phyloP scores from a whole-genome alignment of 1,140 invertebrate species.

The Aphaenogaster floridana region DNA sequence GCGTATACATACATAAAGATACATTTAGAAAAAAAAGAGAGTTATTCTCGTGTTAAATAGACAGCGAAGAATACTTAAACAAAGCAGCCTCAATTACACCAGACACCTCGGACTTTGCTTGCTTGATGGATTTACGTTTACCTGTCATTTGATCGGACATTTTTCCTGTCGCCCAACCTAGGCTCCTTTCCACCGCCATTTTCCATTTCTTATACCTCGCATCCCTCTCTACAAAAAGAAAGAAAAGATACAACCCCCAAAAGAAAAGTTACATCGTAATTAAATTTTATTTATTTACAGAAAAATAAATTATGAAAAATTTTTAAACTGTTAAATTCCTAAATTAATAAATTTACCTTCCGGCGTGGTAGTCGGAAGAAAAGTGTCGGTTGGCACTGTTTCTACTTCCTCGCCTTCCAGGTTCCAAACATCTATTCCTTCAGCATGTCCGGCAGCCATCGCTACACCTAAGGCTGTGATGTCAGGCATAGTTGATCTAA shows the following conservation, averaged over 20 bases:
- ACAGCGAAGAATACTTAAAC: constrained; percentile 15
- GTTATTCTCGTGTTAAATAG: neutral
- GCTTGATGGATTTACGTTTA: constrained; percentile 81
- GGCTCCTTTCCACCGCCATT: constrained; percentile 95
- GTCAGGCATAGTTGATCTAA: constrained; percentile 94
- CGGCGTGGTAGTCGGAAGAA: constrained; percentile 92
- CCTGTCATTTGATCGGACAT: constrained; percentile 92
- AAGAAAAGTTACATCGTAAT: neutral
- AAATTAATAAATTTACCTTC: constrained; percentile 87
- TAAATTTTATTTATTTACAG: neutral
- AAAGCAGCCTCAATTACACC: constrained; percentile 8
- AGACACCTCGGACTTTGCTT: constrained; percentile 21
- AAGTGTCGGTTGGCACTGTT: constrained; percentile 91
- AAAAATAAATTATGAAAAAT: neutral
- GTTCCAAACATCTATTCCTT: constrained; percentile 90
- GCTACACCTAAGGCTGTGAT: constrained; percentile 96
- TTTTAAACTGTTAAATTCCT: neutral
- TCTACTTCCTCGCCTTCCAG: constrained; percentile 87
- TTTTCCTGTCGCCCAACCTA: constrained; percentile 93
- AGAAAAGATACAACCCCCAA: neutral
- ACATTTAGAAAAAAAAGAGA: neutral
- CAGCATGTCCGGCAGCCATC: constrained; percentile 94
- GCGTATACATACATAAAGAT: neutral
- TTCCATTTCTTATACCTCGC: constrained; percentile 96
- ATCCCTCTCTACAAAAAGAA: constrained; percentile 90